Evolutionary conservation across 2,113 vertebrate genomes (phyloP).

Genomic region (Chaetodon trifascialis): DNA sequence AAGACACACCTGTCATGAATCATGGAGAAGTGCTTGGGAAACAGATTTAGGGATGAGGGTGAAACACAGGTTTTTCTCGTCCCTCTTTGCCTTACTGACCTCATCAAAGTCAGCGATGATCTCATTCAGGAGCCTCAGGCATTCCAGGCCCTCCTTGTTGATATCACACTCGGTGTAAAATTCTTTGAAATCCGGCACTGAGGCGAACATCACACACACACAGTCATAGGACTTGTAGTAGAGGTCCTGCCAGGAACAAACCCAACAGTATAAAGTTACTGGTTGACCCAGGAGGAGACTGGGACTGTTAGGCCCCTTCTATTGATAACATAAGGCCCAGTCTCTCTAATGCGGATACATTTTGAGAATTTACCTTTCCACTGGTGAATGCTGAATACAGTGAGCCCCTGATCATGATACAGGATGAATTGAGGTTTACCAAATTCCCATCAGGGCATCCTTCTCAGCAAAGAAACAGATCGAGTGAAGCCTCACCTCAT

Average conservation of each 20-base stretch:
- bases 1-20: neutral
- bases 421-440: no score
- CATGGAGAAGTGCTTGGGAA: neutral
- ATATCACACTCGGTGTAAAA: conserved; percentile 99
- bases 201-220: conserved; percentile 99
- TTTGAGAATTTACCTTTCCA: no score
- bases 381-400: neutral
- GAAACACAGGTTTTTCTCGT: neutral
- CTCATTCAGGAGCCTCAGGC: conserved; percentile 95
- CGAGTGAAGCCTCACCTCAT: conserved; percentile 86
- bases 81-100: conserved; percentile 80
- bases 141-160: conserved; percentile 99
- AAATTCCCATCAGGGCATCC: neutral
- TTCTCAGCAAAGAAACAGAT: neutral
- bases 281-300: neutral
- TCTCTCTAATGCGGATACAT: no score
- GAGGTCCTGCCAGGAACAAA: conserved; percentile 87
- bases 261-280: neutral
- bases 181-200: conserved; percentile 97
- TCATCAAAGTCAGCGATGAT: conserved; percentile 99
- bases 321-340: no score
- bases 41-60: neutral
- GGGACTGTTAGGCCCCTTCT: neutral
- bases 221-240: conserved; percentile 99
- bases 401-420: neutral